Evolutionary conservation across 2,113 vertebrate genomes (phyloP), one percentile per base, ranked within the genome.

Genomic region (Sclerurus mexicanus): DNA sequence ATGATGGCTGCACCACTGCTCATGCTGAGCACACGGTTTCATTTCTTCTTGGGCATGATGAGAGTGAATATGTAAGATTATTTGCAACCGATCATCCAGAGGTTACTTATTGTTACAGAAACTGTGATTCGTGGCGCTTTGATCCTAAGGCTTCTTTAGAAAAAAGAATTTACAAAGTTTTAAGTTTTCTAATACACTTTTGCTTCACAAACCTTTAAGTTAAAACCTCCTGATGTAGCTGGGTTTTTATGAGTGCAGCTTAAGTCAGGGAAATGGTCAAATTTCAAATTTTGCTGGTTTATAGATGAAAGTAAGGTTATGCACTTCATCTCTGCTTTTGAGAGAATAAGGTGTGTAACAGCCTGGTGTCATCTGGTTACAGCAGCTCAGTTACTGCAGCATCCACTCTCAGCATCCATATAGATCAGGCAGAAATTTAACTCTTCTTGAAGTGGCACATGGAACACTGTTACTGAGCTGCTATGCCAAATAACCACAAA

Each of bases 111-210:
- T 64, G 18, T 60, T 14, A 9, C 18, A 58, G 47, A 73, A 92
- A 25, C 33, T 37, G 35, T 24, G n/a, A 30, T 42, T 76, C 4
- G 4, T 6, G 64, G 28, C 0, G 0, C 55, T 76, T 68, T 75
- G 25, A 53, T 87, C 19, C 19, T 47, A 19, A 53, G 22, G 24
- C 37, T n/a, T 8, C n/a, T 59, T 66, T 23, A 80, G 56, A 31
- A 62, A 60, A 66, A 60, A 66, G 5, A 31, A 13, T 46, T 59
- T 6, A 5, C 3, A 3, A 33, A n/a, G 42, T 25, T 74, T 46
- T 27, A 58, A 23, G 33, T 64, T 82, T 68, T 79, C 23, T 66
- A n/a, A 33, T 56, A 18, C 0, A 2, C 40, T 84, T 89, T 77
- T 50, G 14, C 37, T 82, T 85, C 40, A 60, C 37, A 40, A 76